A percentile compares a stretch with the other conserved stretches of the same genome.
Conservation (phyloP, 1,140 invertebrate species). For the Oscheius sp. region DNA sequence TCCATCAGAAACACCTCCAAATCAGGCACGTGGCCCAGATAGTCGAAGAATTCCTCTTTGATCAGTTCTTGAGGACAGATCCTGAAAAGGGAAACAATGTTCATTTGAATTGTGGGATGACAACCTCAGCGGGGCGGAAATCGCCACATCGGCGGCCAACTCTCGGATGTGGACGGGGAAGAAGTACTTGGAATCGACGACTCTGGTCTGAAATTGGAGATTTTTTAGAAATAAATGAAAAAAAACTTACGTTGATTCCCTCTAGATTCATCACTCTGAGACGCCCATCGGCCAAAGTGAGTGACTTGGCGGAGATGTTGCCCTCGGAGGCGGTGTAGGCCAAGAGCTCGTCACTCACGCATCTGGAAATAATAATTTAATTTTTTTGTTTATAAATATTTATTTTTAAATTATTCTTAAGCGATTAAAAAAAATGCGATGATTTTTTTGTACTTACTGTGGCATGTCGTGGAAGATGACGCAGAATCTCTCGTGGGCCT, state of each 20-base stretch:
- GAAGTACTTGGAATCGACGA: neutral
- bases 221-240: too few species aligned
- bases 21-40: neutral
- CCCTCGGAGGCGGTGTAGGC: neutral
- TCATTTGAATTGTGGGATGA: too few species aligned
- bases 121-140: neutral
- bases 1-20: neutral
- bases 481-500: neutral
- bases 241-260: neutral
- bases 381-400: neutral
- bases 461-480: neutral
- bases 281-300: neutral
- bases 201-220: neutral
- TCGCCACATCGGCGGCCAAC: neutral
- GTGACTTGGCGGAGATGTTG: neutral
- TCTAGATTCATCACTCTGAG: neutral
- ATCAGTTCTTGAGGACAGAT: neutral
- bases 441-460: too few species aligned
- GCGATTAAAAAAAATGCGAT: too few species aligned
- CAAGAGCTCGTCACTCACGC: neutral
- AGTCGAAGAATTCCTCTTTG: neutral
- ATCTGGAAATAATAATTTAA: neutral
- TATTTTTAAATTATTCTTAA: too few species aligned
- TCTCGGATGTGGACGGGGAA: neutral
- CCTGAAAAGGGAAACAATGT: neutral